phyloP scores from a whole-genome alignment of 1,140 invertebrate species.

The Aphaenogaster ashmeadi region DNA sequence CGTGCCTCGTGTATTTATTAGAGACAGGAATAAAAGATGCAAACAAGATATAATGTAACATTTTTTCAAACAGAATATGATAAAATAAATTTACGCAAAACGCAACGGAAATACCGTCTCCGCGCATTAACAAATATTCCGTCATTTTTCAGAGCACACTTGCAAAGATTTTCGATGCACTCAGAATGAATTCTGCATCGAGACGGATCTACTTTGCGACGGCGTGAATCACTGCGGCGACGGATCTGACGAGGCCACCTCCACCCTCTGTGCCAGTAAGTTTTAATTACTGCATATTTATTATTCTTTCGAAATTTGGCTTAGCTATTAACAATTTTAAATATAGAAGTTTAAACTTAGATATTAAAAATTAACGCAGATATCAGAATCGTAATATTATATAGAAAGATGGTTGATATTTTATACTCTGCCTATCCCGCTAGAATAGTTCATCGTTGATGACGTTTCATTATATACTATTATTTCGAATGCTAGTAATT shows the following conservation, averaged over 20 bases:
- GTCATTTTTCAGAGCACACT: slow-evolving; percentile 91
- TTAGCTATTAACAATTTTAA: slow-evolving; percentile 2
- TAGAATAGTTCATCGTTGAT: not conserved
- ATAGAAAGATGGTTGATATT: not conserved
- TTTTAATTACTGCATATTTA: slow-evolving; percentile 72
- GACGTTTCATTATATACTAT: not conserved
- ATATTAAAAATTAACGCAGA: not conserved
- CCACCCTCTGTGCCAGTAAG: slow-evolving; percentile 94
- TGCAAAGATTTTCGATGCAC: slow-evolving; percentile 96
- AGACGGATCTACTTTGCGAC: slow-evolving; percentile 95
- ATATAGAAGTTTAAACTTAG: not conserved
- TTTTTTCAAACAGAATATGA: not conserved
- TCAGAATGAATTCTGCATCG: slow-evolving; percentile 95
- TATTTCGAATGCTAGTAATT: slow-evolving; percentile 17
- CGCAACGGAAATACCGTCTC: not conserved
- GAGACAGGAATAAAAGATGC: not conserved
- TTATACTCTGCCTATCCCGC: not conserved
- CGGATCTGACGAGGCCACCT: slow-evolving; percentile 95
- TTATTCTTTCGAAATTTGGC: not conserved
- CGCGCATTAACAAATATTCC: not conserved
- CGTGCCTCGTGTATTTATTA: not conserved
- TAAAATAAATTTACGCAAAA: not conserved
- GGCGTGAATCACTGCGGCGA: slow-evolving; percentile 97
- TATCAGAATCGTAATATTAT: not conserved
- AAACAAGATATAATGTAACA: not conserved